Base-by-base conservation (phyloP, 1,140 invertebrate species). In the Trichogramma pretiosum region DNA sequence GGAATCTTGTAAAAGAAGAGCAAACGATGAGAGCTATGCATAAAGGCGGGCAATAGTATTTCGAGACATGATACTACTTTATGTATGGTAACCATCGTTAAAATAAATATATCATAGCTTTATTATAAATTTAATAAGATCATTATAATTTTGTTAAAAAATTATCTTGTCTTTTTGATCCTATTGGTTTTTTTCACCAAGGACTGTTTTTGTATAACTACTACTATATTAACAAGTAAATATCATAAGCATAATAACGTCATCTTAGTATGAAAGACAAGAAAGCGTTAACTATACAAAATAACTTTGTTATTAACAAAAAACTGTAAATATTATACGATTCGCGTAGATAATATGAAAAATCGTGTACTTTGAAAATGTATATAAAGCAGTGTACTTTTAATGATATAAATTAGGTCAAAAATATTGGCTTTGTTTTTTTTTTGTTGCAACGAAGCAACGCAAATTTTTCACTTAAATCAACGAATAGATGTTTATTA, bases 351-450 rank as follows among this genome's bases (percentile, higher is more conserved):
- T 59, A 66, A 62, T 54, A 54, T 70, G 62, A 56, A 56, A 51
- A 57, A 68, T 54, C 57, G 68, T 72, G 68, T 70, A 72, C 66
- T 70, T 70, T 63, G 61, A 69, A 62, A 65, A 63, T 70, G 66
- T 72, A 72, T 72, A 72, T 70, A 69, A 68, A 60, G 65, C 66
- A 70, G 65, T 71, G 67, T 70, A 71, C 67, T 72, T 70, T 70
- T 65, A 66, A 70, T 70, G n/a, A n/a, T 70, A 70, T 64, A 54
- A 56, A 59, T 54, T 67, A 70, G 67, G 63, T 66, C 56, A 62
- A 61, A 68, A 70, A 67, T 70, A 72, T 63, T 62, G 63, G 69
- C 68, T 72, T 72, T 58, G 70, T 72, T 68, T 68, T 67, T 72
- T 72, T 67, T 72, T 70, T 68, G 66, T 66, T 68, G 67, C 65